Percentiles rank a stretch among this genome's conserved stretches.
Evolutionary conservation across 2,888 invertebrate species (phyloP).

Genomic region (Cephus nigrinus): DNA sequence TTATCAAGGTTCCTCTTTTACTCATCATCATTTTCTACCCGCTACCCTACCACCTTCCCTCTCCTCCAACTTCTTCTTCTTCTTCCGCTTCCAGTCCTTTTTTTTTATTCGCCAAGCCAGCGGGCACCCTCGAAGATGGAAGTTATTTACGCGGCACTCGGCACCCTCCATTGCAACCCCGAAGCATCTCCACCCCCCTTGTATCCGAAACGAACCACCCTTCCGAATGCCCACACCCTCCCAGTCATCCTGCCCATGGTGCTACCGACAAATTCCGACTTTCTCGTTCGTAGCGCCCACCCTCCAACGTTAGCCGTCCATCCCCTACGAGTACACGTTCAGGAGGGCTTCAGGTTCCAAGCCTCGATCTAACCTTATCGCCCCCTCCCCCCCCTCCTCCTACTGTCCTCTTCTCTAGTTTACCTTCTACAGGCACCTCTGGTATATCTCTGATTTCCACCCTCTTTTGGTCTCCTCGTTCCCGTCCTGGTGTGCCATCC

Average conservation of each 20-base stretch:
- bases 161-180: constrained; percentile 16
- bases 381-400: background rate
- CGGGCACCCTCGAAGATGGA: constrained; percentile 21
- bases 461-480: background rate
- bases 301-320: background rate
- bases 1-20: constrained; percentile 5
- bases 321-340: background rate
- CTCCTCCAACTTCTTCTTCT: constrained; percentile 1
- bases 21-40: background rate
- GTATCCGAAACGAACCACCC: constrained; percentile 37
- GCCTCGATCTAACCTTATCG: background rate
- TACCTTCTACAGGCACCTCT: background rate
- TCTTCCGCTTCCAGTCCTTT: background rate
- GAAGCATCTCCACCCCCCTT: constrained; percentile 24
- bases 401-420: background rate
- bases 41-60: background rate
- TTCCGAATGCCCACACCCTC: constrained; percentile 13
- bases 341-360: background rate
- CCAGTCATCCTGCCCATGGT: background rate
- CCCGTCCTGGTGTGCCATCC: constrained; percentile 7
- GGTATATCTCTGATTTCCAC: background rate
- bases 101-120: constrained; percentile 21
- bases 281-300: background rate
- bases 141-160: constrained; percentile 15
- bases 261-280: background rate